Conservation (phyloP, 2,888 invertebrate species). For the Mesodorylaimus sp. region DNA sequence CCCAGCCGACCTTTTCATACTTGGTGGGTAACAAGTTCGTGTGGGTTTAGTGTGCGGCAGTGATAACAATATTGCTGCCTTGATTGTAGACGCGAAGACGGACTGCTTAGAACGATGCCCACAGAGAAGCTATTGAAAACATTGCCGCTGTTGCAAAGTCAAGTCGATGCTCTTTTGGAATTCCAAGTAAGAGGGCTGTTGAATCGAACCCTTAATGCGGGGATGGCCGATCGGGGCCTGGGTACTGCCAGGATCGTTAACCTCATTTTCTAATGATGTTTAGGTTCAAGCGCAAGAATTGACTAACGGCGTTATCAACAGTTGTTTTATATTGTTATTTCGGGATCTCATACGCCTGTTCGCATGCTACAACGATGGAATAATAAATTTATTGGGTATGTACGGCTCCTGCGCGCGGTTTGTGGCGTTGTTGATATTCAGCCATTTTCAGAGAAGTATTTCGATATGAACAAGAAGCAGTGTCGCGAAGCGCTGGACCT, state of each 20-base stretch:
- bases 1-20: too few species aligned
- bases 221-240: neutral
- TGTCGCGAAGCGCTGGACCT: slow-evolving; percentile 90
- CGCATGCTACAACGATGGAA: slow-evolving; percentile 98
- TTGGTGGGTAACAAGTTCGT: too few species aligned
- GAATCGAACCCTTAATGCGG: neutral
- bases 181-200: slow-evolving; percentile 49
- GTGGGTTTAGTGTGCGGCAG: too few species aligned
- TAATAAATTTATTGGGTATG: slow-evolving; percentile 75
- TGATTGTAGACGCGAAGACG: slow-evolving; percentile 69
- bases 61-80: too few species aligned
- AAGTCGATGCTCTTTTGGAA: slow-evolving; percentile 81
- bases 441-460: slow-evolving; percentile 63
- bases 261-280: neutral
- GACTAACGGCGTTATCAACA: slow-evolving; percentile 94
- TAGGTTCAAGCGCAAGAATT: slow-evolving; percentile 61
- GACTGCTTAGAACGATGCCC: slow-evolving; percentile 85
- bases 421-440: slow-evolving; percentile 2
- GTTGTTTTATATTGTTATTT: slow-evolving; percentile 95
- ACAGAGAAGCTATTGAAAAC: slow-evolving; percentile 91
- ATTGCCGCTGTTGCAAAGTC: slow-evolving; percentile 78
- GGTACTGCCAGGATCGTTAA: neutral
- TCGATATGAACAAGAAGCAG: slow-evolving; percentile 99
- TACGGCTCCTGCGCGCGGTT: slow-evolving; percentile 3
- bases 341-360: slow-evolving; percentile 95